These are phyloP conservation scores for Actinemys pallida DNA, from an alignment of 2,113 vertebrate genomes.

Conservation along the genomic window DNA sequence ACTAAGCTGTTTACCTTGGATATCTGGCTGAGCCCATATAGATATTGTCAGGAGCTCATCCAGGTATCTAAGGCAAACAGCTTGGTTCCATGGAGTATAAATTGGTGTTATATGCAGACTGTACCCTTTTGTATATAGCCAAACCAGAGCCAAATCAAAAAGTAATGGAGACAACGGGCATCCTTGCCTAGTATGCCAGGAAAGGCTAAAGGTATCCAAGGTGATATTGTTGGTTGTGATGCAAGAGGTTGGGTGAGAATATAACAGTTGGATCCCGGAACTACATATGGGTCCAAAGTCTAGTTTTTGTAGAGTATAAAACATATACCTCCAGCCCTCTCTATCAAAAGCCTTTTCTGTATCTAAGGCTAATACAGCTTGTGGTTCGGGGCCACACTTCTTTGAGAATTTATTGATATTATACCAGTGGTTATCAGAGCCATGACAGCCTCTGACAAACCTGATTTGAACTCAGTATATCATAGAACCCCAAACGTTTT, in stretches of 20 bases:
- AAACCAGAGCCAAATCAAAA: not conserved
- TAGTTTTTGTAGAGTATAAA: not conserved
- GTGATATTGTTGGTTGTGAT: not conserved
- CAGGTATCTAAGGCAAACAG: not conserved
- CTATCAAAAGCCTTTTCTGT: not conserved
- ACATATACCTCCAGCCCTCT: not conserved
- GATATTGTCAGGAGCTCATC: not conserved
- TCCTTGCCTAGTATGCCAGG: not conserved
- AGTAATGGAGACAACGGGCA: not conserved
- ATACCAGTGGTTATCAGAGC: not conserved
- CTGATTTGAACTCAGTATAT: not conserved
- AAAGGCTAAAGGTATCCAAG: not conserved
- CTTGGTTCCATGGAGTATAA: not conserved
- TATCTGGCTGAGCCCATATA: too few species aligned
- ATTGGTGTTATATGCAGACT: not conserved
- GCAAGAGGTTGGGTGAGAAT: not conserved
- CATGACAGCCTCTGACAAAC: not conserved
- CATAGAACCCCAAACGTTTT: not conserved
- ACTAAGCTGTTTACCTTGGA: too few species aligned
- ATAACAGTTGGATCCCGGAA: not conserved
- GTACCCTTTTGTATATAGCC: not conserved
- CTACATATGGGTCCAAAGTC: not conserved
- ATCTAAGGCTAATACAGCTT: not conserved
- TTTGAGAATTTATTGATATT: not conserved
- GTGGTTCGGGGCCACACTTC: not conserved